Percentiles rank a stretch among this genome's conserved stretches.
phyloP scores from a whole-genome alignment of 2,113 vertebrate species.

The Sapayoa aenigma region DNA sequence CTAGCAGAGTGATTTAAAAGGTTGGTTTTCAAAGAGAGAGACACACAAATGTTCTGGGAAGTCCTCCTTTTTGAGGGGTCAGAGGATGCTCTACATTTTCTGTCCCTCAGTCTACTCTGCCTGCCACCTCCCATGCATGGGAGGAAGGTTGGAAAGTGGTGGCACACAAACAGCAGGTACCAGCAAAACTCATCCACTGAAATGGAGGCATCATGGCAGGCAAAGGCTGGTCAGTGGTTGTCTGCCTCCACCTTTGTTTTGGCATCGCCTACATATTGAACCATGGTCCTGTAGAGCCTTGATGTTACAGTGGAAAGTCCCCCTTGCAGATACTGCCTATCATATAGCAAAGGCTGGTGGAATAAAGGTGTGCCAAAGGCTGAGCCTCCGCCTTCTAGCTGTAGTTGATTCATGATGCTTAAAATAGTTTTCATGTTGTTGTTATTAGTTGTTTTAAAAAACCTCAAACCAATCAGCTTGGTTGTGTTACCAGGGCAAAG shows the following conservation, averaged over 20 bases:
- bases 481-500: not conserved
- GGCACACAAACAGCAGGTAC: not conserved
- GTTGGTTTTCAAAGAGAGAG: not conserved
- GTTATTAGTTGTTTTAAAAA: not conserved
- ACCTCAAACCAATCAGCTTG: not conserved
- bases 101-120: rapidly evolving
- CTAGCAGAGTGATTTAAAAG: not conserved
- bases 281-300: not conserved
- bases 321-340: not conserved
- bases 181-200: not conserved
- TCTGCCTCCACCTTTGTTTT: not conserved
- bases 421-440: not conserved
- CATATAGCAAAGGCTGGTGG: not conserved
- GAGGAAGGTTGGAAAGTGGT: not conserved
- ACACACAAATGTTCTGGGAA: not conserved
- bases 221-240: not conserved
- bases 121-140: rapidly evolving
- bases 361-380: not conserved
- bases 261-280: not conserved
- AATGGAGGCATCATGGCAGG: not conserved
- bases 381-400: not conserved
- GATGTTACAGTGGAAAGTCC: not conserved
- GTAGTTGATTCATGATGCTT: not conserved
- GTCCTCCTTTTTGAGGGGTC: not conserved
- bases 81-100: not conserved